Conservation (phyloP, 1,140 invertebrate species). For the Pomacea maculata region DNA sequence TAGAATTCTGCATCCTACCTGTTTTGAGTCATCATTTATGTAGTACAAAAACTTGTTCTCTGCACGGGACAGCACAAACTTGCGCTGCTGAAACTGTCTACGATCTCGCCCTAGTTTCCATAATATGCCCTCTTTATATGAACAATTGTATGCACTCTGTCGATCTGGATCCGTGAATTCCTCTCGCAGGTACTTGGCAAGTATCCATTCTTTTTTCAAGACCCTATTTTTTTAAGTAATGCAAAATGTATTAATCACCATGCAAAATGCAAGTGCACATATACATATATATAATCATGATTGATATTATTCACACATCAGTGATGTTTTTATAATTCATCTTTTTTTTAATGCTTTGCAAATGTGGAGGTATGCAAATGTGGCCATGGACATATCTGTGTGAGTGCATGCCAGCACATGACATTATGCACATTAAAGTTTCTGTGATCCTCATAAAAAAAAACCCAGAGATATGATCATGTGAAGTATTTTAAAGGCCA, state of each 20-base stretch:
- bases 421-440: too few species aligned
- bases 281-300: background rate
- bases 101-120: constrained; percentile 92
- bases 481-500: too few species aligned
- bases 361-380: too few species aligned
- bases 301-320: too few species aligned
- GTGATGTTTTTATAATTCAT: too few species aligned
- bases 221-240: constrained; percentile 70
- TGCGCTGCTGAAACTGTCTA: constrained; percentile 80
- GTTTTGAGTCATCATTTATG: constrained; percentile 75
- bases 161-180: constrained; percentile 83
- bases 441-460: too few species aligned
- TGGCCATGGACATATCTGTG: too few species aligned
- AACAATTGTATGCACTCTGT: constrained; percentile 79
- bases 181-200: constrained; percentile 87
- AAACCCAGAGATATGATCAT: too few species aligned
- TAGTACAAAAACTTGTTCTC: constrained; percentile 87
- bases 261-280: constrained; percentile 24
- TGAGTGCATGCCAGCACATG: too few species aligned
- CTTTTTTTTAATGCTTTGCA: background rate
- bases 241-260: constrained; percentile 23
- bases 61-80: constrained; percentile 82
- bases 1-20: constrained; percentile 46
- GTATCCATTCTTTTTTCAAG: constrained; percentile 89
- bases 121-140: constrained; percentile 84